These are phyloP conservation scores for Rotaria sp. DNA, from an alignment of 2,888 invertebrate genomes.

Conservation along the genomic window DNA sequence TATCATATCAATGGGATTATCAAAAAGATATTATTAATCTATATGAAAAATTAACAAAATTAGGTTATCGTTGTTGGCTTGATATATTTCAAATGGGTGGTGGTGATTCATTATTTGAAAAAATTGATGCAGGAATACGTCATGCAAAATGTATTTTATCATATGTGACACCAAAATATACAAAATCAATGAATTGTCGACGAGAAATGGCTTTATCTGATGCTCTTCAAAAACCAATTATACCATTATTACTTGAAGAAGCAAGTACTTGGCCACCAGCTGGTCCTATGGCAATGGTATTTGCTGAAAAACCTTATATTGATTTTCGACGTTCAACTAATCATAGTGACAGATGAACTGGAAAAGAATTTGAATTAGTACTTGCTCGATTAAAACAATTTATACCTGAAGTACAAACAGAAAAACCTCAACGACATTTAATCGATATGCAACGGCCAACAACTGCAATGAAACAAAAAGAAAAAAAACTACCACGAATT, in stretches of 20 bases:
- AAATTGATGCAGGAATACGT: conserved; percentile 50
- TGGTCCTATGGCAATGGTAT: conserved; percentile 52
- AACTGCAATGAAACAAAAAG: not conserved
- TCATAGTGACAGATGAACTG: not conserved
- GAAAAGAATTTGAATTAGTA: conserved; percentile 12
- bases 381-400: not conserved
- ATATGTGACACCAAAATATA: conserved; percentile 52
- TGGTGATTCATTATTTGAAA: conserved; percentile 52
- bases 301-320: conserved; percentile 49
- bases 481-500: not conserved
- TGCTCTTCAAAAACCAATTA: conserved; percentile 49
- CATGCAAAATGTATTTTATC: conserved; percentile 48
- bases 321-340: conserved; percentile 43
- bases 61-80: conserved; percentile 50
- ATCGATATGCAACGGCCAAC: conserved; percentile 9
- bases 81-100: conserved; percentile 54
- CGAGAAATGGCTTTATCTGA: conserved; percentile 49
- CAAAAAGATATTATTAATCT: conserved; percentile 48
- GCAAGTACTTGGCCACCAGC: conserved; percentile 50
- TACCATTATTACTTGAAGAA: conserved; percentile 49
- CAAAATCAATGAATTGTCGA: conserved; percentile 51
- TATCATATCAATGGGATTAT: conserved; percentile 51
- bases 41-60: conserved; percentile 45
- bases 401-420: conserved; percentile 9
- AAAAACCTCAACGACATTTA: not conserved